Evolutionary conservation across 1,140 invertebrate genomes (phyloP).

Genomic region (Alviniconcha marisindica): DNA sequence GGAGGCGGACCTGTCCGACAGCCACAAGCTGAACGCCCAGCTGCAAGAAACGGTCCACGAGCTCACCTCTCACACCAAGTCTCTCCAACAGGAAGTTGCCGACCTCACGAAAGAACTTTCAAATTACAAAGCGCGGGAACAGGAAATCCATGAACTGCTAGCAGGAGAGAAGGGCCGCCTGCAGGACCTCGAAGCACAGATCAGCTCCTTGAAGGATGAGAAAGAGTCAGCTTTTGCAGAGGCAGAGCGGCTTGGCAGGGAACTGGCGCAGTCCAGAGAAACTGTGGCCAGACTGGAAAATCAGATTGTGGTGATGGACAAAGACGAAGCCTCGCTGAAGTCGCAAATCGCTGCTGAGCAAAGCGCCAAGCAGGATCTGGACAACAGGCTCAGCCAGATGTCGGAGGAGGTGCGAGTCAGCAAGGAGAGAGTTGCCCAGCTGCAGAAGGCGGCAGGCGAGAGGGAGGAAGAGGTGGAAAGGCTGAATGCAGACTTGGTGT

Average conservation of each 20-base stretch:
- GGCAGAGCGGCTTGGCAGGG: not conserved
- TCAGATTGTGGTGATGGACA: constrained; percentile 30
- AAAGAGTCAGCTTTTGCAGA: not conserved
- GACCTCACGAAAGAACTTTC: constrained; percentile 38
- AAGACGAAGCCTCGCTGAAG: constrained; percentile 10
- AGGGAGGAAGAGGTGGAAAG: constrained; percentile 56
- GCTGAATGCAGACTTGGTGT: constrained; percentile 41
- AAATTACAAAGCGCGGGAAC: constrained; percentile 28
- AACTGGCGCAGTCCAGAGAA: not conserved
- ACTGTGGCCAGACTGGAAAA: not conserved
- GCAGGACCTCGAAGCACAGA: constrained; percentile 45
- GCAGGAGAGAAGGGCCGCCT: constrained; percentile 40
- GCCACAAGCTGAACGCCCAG: not conserved
- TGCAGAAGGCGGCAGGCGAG: constrained; percentile 20
- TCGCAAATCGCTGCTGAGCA: constrained; percentile 23
- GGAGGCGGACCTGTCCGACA: not conserved
- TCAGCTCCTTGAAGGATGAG: constrained; percentile 39
- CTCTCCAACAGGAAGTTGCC: not conserved
- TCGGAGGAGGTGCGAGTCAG: constrained; percentile 16
- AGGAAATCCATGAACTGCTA: constrained; percentile 24
- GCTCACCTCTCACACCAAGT: not conserved
- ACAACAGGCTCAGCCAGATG: not conserved
- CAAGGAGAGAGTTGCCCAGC: not conserved
- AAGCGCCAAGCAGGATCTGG: not conserved
- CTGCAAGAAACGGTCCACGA: constrained; percentile 5